A percentile compares a stretch with the other conserved stretches of the same genome.
These are phyloP conservation scores for Chitala chitala DNA, from an alignment of 2,113 vertebrate genomes.

Conservation along the genomic window DNA sequence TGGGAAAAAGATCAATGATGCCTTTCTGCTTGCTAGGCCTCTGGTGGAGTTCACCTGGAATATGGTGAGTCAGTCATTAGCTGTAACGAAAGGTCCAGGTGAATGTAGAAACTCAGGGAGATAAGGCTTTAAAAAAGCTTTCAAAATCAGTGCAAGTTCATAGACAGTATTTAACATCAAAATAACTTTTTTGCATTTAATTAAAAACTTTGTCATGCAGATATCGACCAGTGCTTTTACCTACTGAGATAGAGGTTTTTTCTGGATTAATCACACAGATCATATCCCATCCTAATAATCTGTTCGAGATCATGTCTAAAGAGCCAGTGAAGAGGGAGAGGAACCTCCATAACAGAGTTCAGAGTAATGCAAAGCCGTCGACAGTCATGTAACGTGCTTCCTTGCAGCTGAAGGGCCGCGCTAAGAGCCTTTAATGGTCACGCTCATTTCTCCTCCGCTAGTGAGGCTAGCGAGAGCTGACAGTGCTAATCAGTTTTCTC, in stretches of 20 bases:
- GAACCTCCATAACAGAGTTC: conserved; percentile 66
- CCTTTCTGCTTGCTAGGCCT: conserved; percentile 61
- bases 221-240: background rate
- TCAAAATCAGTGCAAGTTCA: background rate
- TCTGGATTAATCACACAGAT: conserved; percentile 43
- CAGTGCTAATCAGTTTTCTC: conserved; percentile 16
- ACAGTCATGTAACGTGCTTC: background rate
- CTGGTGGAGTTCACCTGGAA: conserved; percentile 71
- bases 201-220: background rate
- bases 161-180: too few species aligned
- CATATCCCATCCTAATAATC: conserved; percentile 67
- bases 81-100: background rate
- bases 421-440: too few species aligned
- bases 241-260: background rate
- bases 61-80: conserved; percentile 47
- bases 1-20: conserved; percentile 65
- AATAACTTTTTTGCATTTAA: background rate
- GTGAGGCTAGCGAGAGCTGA: background rate
- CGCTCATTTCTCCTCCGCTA: background rate
- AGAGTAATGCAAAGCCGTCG: conserved; percentile 49
- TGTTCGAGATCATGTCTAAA: conserved; percentile 70
- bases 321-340: conserved; percentile 65
- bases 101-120: background rate
- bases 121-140: background rate
- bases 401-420: background rate